Evolutionary conservation across 2,888 invertebrate species (phyloP).

Genomic region (Choristoneura rosaceana): DNA sequence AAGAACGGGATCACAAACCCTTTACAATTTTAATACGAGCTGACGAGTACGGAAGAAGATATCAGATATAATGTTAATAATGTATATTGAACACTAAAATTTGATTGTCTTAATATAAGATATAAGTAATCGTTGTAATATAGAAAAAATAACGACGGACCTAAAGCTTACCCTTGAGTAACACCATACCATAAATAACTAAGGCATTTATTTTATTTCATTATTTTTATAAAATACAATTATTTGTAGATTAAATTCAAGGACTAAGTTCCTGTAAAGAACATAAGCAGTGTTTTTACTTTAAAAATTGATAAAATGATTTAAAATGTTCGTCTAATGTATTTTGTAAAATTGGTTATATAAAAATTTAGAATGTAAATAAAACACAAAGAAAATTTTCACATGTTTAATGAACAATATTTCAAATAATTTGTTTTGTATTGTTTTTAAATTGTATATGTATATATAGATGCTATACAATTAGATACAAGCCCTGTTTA

Average conservation of each 20-base stretch:
- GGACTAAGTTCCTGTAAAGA: neutral
- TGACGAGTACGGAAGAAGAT: neutral
- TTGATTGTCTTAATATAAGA: neutral
- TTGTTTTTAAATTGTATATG: slow-evolving; percentile 82
- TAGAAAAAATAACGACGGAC: neutral
- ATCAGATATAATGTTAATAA: neutral
- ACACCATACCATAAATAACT: neutral
- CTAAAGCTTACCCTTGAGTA: neutral
- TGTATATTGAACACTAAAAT: neutral
- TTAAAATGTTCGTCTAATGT: neutral
- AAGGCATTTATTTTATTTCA: no score
- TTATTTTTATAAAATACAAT: neutral
- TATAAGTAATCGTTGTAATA: neutral
- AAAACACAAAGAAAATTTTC: slow-evolving; percentile 64
- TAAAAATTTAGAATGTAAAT: slow-evolving; percentile 44
- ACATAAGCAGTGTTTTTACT: neutral
- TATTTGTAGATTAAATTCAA: neutral
- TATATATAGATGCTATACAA: slow-evolving; percentile 77
- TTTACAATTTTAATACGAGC: slow-evolving; percentile 1
- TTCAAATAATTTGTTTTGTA: slow-evolving; percentile 77
- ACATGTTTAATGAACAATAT: slow-evolving; percentile 84
- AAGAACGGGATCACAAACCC: neutral
- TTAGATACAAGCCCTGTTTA: slow-evolving; percentile 83
- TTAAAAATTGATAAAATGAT: neutral
- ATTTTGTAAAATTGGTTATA: neutral